Evolutionary conservation across 2,888 invertebrate genomes (phyloP).

Genomic region (Neelides folsomi): DNA sequence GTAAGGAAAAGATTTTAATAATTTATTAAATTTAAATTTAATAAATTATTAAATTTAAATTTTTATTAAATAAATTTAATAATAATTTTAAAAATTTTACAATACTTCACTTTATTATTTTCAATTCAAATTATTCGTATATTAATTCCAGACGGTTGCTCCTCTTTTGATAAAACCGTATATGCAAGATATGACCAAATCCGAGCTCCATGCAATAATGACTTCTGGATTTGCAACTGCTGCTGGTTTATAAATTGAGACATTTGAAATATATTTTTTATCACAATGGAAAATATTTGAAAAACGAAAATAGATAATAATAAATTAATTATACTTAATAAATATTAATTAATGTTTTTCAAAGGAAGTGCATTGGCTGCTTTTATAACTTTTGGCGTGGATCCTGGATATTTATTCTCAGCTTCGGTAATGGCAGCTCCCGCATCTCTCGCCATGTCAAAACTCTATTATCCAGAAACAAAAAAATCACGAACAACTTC

Average conservation of each 20-base stretch:
- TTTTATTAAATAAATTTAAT: background rate
- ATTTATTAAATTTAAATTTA: no score
- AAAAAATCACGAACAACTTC: constrained; percentile 60
- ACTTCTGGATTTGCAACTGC: constrained; percentile 89
- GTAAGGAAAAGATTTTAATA: no score
- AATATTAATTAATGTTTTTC: no score
- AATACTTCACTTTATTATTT: background rate
- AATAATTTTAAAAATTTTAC: constrained; percentile 3
- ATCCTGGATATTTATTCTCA: constrained; percentile 73
- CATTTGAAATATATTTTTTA: background rate
- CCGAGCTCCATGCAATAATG: constrained; percentile 86
- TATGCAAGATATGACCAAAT: constrained; percentile 62
- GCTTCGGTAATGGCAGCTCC: constrained; percentile 95
- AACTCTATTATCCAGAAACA: constrained; percentile 82
- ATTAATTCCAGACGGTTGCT: constrained; percentile 63
- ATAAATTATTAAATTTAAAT: background rate
- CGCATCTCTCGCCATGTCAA: constrained; percentile 74
- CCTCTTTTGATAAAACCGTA: constrained; percentile 78
- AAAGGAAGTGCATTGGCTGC: constrained; percentile 72
- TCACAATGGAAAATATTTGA: background rate
- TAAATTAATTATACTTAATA: no score
- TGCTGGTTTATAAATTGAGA: constrained; percentile 48
- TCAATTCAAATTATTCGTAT: background rate
- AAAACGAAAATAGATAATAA: no score
- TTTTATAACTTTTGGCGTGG: constrained; percentile 77